Base-by-base conservation (phyloP, 2,113 vertebrate species). In the Centropus bengalensis region DNA sequence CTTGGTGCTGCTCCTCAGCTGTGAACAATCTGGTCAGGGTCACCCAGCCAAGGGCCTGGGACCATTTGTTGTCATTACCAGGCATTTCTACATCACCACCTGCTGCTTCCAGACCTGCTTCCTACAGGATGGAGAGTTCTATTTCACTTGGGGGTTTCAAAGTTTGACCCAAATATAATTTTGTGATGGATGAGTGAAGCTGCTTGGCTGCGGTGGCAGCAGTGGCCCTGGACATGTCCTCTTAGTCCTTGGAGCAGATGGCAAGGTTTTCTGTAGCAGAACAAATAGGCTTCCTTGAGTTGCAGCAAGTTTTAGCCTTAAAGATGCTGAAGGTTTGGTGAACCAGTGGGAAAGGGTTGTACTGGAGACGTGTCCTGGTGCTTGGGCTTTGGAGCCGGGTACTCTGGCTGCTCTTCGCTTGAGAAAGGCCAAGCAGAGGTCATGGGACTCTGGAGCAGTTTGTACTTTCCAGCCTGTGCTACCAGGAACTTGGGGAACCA, bases 241-340 rank as follows among this genome's bases (percentile, higher is more conserved):
- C 58, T 75, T 21, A 14, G 87, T 80, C 76, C 91, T 70, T 94
- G 89, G 68, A 76, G 82, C 86, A 74, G 84, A 44, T 74, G 67
- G 42, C 3, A 15, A 45, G 58, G 60, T 36, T 60, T 68, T 38
- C 66, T 60, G n/a, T 64, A 82, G 70, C 67, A 68, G 60, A 91
- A 66, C 55, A 68, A 40, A 6, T 11, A 42, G 33, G 33, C 24
- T 42, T 62, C 20, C 69, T 78, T n/a, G 51, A 10, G 10, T 40
- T 36, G 3, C 28, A 70, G 56, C 51, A 40, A 6, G 10, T 32
- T 38, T 56, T 33, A 36, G 8, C 40, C 85, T 64, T 26, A 21
- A 66, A 79, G 59, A 8, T 59, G 51, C 27, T 14, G 26, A 70
- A 51, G 55, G 23, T 58, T 83, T 66, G 49, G n/a, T 4, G 51